Evolutionary conservation across 2,113 vertebrate genomes (phyloP).

Genomic region (Ciconia boyciana): DNA sequence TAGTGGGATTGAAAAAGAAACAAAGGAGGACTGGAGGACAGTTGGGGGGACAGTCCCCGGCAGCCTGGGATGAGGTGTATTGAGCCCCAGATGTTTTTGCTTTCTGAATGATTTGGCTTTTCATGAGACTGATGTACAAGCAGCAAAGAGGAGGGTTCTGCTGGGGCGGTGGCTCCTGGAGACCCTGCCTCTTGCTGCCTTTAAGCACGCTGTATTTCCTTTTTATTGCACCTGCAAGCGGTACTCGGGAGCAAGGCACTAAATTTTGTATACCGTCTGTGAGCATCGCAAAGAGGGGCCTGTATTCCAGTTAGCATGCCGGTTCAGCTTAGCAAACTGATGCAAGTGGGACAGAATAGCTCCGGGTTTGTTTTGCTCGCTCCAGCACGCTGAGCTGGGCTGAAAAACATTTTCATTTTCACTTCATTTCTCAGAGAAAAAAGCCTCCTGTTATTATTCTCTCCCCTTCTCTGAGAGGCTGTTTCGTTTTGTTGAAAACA

Average conservation of each 20-base stretch:
- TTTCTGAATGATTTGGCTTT: not conserved
- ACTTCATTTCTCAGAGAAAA: not conserved
- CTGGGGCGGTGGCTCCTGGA: not conserved
- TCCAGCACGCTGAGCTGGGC: not conserved
- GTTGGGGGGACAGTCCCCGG: not conserved
- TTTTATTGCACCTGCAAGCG: constrained; percentile 40
- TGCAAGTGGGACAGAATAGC: not conserved
- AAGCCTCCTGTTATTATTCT: not conserved
- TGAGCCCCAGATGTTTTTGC: not conserved
- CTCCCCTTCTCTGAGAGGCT: not conserved
- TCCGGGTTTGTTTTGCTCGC: not conserved
- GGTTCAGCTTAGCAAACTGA: not conserved
- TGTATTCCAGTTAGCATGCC: not conserved
- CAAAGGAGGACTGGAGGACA: not conserved
- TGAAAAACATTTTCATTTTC: constrained; percentile 8
- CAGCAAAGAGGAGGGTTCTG: not conserved
- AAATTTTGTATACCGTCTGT: constrained; percentile 35
- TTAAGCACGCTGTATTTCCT: constrained; percentile 25
- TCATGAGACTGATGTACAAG: not conserved
- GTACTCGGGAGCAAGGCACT: not conserved
- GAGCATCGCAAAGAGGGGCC: not conserved
- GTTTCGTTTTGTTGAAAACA: not conserved
- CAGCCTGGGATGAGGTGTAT: not conserved
- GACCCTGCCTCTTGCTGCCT: not conserved
- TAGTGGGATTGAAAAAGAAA: not conserved